Evolutionary conservation across 2,888 invertebrate species (phyloP).

Genomic region (Habroteleia sp.): DNA sequence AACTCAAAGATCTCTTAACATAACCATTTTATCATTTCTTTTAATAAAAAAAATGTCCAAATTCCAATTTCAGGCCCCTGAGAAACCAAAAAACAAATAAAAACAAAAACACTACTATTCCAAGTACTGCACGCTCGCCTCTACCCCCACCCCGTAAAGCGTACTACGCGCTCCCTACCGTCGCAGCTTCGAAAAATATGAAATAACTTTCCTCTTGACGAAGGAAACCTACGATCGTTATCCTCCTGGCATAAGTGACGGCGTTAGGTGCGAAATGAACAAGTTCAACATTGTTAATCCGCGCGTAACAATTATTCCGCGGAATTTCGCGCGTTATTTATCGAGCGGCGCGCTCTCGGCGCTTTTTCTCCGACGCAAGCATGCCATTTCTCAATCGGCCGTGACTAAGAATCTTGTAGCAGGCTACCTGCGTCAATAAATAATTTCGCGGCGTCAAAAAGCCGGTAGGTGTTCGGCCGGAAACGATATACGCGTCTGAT

Average conservation of each 20-base stretch:
- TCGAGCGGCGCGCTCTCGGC: slow-evolving; percentile 27
- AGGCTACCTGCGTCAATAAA: slow-evolving; percentile 66
- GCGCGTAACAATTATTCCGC: slow-evolving; percentile 39
- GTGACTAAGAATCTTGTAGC: slow-evolving; percentile 62
- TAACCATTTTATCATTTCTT: too few species aligned
- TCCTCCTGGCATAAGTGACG: slow-evolving; percentile 22
- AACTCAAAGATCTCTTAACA: too few species aligned
- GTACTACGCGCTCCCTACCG: too few species aligned
- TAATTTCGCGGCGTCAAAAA: slow-evolving; percentile 71
- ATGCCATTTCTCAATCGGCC: slow-evolving; percentile 60
- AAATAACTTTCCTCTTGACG: too few species aligned
- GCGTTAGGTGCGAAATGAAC: slow-evolving; percentile 39
- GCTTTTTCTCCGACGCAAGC: slow-evolving; percentile 18
- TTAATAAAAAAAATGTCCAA: too few species aligned
- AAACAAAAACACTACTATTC: too few species aligned
- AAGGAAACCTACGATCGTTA: slow-evolving; percentile 27
- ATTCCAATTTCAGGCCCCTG: too few species aligned
- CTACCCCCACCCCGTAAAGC: too few species aligned
- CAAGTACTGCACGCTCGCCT: too few species aligned
- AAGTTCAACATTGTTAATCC: slow-evolving; percentile 21
- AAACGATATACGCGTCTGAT: slow-evolving; percentile 65
- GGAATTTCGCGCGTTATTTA: slow-evolving; percentile 52
- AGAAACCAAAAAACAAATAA: too few species aligned
- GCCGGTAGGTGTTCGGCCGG: slow-evolving; percentile 67
- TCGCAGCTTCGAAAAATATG: too few species aligned